These are phyloP conservation scores for Phoxinus phoxinus DNA, from an alignment of 2,113 vertebrate species.

Conservation along the genomic window DNA sequence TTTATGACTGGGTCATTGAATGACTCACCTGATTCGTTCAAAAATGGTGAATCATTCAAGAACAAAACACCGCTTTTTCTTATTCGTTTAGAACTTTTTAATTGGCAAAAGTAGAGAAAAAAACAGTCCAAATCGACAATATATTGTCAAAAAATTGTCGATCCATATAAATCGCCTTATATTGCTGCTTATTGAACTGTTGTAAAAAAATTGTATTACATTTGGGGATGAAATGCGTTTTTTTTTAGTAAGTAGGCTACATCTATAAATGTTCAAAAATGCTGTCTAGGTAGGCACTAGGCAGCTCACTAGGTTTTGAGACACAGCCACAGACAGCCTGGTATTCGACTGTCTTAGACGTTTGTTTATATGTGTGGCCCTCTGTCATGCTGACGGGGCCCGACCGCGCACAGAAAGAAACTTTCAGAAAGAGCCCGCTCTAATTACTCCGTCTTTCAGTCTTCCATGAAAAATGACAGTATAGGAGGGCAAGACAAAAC, in stretches of 20 bases:
- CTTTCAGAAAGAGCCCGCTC: slow-evolving; percentile 1
- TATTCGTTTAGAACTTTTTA: too few relatives aligned
- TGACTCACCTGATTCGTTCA: too few relatives aligned
- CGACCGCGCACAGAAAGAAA: slow-evolving; percentile 19
- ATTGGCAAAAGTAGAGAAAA: too few relatives aligned
- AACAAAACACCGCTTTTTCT: too few relatives aligned
- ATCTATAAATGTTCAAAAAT: neutral
- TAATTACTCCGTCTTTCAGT: slow-evolving; percentile 17
- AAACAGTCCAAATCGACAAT: too few relatives aligned
- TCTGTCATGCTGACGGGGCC: slow-evolving; percentile 1
- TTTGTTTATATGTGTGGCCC: slow-evolving; percentile 38
- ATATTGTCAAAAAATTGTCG: too few relatives aligned
- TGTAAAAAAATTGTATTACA: too few relatives aligned
- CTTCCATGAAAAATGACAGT: slow-evolving; percentile 21
- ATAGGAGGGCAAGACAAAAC: slow-evolving; percentile 2
- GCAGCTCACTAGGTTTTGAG: neutral
- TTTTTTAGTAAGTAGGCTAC: neutral
- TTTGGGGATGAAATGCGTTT: too few relatives aligned
- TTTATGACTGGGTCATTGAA: too few relatives aligned
- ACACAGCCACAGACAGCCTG: neutral
- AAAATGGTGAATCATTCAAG: too few relatives aligned
- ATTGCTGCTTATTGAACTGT: too few relatives aligned
- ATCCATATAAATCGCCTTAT: too few relatives aligned
- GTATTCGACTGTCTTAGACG: neutral
- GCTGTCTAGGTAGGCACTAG: neutral